Evolutionary conservation across 2,888 invertebrate species (phyloP).

Genomic region (Scaptomyza caliginosa): DNA sequence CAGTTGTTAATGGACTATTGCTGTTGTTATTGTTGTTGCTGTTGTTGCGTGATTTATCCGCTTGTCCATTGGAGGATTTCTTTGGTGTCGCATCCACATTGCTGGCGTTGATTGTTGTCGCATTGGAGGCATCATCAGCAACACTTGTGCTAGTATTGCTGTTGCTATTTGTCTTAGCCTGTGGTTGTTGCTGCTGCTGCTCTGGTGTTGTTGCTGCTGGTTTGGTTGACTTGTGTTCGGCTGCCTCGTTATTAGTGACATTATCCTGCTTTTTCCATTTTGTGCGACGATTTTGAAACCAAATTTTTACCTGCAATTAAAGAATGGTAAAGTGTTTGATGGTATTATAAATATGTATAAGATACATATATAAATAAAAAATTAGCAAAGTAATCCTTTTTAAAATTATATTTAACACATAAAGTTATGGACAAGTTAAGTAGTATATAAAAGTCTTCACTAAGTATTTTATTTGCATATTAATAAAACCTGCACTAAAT

Average conservation of each 20-base stretch:
- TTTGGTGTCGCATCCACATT: conserved; percentile 37
- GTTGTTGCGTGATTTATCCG: conserved; percentile 47
- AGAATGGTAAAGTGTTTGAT: not conserved
- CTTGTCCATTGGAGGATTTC: conserved; percentile 51
- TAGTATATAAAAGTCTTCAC: not conserved
- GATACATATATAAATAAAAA: too few relatives aligned
- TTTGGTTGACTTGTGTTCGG: conserved; percentile 85
- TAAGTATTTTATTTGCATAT: not conserved
- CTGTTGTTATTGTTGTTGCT: conserved; percentile 38
- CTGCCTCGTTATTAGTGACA: conserved; percentile 93
- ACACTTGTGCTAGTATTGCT: conserved; percentile 30
- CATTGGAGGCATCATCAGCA: conserved; percentile 25
- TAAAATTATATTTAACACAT: too few relatives aligned
- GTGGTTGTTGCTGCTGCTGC: not conserved
- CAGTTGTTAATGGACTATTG: conserved; percentile 36
- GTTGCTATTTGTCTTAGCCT: not conserved
- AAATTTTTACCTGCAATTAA: conserved; percentile 82
- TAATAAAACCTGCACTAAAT: not conserved
- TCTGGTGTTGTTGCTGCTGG: conserved; percentile 20
- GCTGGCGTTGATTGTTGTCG: conserved; percentile 25
- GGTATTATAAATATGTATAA: too few relatives aligned
- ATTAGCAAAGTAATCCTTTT: too few relatives aligned
- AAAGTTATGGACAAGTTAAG: too few relatives aligned
- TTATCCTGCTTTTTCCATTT: conserved; percentile 96
- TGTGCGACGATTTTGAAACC: conserved; percentile 84